Base-by-base conservation (phyloP, 2,113 vertebrate species). In the Ptychochromis oligacanthus region DNA sequence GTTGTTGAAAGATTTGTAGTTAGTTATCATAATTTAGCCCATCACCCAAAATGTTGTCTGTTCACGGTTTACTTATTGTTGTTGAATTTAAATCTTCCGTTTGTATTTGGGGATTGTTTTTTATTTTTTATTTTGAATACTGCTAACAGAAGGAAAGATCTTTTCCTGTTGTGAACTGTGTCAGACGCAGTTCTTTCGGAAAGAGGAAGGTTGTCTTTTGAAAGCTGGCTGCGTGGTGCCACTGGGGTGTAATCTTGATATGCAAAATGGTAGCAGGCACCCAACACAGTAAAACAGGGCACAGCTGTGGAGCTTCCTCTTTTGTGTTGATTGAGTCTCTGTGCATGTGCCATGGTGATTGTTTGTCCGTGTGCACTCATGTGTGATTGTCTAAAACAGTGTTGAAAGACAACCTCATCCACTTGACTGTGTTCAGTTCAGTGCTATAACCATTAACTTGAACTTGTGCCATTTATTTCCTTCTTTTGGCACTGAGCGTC, bases 241-340 rank as follows among this genome's bases (percentile, higher is more conserved):
- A 87, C 86, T 81, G 79, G 82, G 52, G 57, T 60, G 8, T 88
- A 93, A 95, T 93, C 91, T 92, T 93, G 90, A 94, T 96, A 96
- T 96, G 95, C 95, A 96, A 96, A 96, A 91, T 82, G 56, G 72
- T 14, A 55, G 64, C 59, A 87, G 79, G 64, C 76, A 49, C 60
- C 6, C 34, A 28, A 6, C 74, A 49, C 82, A 77, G 81, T 83
- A 82, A 88, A 93, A 85, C 40, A 56, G 18, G 31, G 31, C 86
- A 89, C 95, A 96, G 93, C 94, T 96, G 96, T 90, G 88, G 6
- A 43, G 87, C 94, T 96, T 96, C 96, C 96, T 95, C 95, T 96
- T 96, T 96, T 93, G 89, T 31, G 77, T 77, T 80, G 76, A 59
- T 75, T 52, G 67, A 64, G 38, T 58, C 40, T 17, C 14, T 4